phyloP scores from a whole-genome alignment of 2,888 invertebrate genomes.

The Oasisia sp. region DNA sequence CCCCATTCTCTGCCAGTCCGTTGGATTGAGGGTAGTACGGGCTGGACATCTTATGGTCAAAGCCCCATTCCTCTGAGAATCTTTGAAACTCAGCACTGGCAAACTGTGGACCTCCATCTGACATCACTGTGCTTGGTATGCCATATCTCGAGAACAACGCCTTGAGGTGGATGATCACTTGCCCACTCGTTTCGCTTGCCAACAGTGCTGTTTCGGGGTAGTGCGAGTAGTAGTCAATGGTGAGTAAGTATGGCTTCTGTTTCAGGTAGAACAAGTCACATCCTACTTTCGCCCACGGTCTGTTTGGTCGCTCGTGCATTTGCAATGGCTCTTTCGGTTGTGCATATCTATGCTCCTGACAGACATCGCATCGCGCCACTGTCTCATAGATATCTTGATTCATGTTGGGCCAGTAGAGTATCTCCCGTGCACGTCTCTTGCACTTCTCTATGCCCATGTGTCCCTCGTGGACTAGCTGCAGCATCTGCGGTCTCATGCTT shows the following conservation, averaged over 20 bases:
- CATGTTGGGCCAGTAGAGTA: conserved; percentile 29
- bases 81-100: conserved; percentile 31
- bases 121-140: conserved; percentile 31
- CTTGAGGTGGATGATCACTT: conserved; percentile 36
- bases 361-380: conserved; percentile 25
- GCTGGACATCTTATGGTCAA: conserved; percentile 40
- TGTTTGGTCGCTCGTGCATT: not conserved
- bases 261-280: conserved; percentile 28
- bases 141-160: conserved; percentile 33
- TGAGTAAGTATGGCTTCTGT: conserved; percentile 27
- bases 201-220: conserved; percentile 30
- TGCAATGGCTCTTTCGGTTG: conserved; percentile 24
- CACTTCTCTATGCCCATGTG: conserved; percentile 27
- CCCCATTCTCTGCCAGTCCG: conserved; percentile 42
- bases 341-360: conserved; percentile 18
- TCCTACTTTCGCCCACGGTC: not conserved
- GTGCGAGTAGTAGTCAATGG: conserved; percentile 29
- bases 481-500: conserved; percentile 17
- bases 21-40: conserved; percentile 42
- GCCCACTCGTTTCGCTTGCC: not conserved
- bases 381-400: conserved; percentile 23
- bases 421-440: conserved; percentile 23
- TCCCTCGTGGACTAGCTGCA: not conserved
- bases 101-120: conserved; percentile 42
- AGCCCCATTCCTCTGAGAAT: conserved; percentile 37